A percentile compares a stretch with the other conserved stretches of the same genome.
These are phyloP conservation scores for Calameuta filiformis DNA, from an alignment of 2,888 invertebrate species.

Conservation along the genomic window DNA sequence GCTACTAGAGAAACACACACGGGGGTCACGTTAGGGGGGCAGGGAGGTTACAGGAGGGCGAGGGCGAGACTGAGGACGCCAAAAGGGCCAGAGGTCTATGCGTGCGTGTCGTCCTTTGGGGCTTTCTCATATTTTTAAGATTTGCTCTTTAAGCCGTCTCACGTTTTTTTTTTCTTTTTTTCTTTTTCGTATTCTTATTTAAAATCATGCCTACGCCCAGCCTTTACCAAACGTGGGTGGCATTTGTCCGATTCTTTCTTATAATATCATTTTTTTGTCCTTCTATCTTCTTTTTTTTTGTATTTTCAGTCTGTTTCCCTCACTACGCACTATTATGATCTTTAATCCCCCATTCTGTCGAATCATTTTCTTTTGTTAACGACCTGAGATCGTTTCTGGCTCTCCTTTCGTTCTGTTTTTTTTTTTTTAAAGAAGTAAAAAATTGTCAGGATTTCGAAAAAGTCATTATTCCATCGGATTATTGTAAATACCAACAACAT, in stretches of 20 bases:
- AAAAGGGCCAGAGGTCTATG: slow-evolving; percentile 11
- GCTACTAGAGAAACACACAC: background rate
- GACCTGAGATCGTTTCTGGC: background rate
- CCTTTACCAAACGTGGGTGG: slow-evolving; percentile 26
- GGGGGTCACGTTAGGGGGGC: background rate
- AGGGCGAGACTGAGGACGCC: slow-evolving; percentile 13
- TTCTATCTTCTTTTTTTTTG: slow-evolving; percentile 2
- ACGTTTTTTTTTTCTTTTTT: slow-evolving; percentile 50
- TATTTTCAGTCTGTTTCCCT: background rate
- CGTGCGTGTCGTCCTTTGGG: slow-evolving; percentile 33
- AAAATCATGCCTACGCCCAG: slow-evolving; percentile 10
- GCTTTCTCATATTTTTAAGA: slow-evolving; percentile 65
- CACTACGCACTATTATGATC: background rate
- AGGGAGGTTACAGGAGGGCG: background rate
- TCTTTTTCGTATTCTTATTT: slow-evolving; percentile 27
- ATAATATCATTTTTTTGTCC: slow-evolving; percentile 7
- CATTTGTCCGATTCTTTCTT: slow-evolving; percentile 11
- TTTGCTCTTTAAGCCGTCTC: slow-evolving; percentile 62
- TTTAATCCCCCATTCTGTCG: background rate
- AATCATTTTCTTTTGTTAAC: background rate
- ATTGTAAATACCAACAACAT: background rate
- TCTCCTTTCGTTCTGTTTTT: background rate
- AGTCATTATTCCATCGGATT: background rate
- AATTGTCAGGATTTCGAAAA: background rate
- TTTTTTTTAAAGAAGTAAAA: background rate